Conservation (phyloP, 2,113 vertebrate species). For the Bettongia penicillata region DNA sequence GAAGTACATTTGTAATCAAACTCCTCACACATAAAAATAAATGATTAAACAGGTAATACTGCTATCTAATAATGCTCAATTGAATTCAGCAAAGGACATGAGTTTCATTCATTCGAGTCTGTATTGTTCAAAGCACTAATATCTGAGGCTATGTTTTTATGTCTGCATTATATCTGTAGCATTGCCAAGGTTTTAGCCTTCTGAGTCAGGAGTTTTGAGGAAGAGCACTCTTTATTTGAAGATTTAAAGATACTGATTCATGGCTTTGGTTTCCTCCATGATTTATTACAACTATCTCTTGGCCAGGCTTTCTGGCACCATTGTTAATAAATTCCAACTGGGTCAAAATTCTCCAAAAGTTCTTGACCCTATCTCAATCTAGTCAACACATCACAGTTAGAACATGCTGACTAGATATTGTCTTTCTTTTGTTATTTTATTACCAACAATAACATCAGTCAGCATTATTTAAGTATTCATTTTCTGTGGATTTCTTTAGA, state of each 20-base stretch:
- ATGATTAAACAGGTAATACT: background rate
- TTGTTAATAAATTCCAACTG: slow-evolving; percentile 26
- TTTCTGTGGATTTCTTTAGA: background rate
- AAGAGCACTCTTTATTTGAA: background rate
- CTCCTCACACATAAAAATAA: background rate
- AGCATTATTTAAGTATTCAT: background rate
- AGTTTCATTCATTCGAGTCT: background rate
- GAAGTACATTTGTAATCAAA: background rate
- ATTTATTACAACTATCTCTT: background rate
- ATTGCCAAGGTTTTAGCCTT: background rate
- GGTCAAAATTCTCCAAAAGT: background rate
- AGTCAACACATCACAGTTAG: background rate
- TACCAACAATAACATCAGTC: background rate
- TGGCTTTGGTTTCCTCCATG: background rate
- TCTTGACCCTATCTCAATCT: background rate
- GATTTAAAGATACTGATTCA: slow-evolving; percentile 1
- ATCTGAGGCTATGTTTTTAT: background rate
- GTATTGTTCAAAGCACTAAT: background rate
- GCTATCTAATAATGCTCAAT: background rate
- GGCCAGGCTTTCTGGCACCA: background rate
- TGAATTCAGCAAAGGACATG: background rate
- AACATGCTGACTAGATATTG: background rate
- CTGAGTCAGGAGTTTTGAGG: background rate
- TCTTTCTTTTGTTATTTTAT: background rate
- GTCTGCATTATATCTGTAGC: no score